These are phyloP conservation scores for Diorhabda carinulata DNA, from an alignment of 1,140 invertebrate species.

Conservation along the genomic window DNA sequence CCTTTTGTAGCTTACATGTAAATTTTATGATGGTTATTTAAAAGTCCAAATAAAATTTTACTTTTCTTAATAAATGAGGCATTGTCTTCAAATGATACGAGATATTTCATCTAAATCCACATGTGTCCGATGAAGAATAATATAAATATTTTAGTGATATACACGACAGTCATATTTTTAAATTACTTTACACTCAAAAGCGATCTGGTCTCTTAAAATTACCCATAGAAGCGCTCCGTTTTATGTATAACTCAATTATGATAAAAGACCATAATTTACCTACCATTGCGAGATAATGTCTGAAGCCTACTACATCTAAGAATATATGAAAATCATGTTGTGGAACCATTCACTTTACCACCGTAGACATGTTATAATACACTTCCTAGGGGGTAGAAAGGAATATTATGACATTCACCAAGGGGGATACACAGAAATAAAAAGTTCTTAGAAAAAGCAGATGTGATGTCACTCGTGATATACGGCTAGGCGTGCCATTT, in stretches of 20 bases:
- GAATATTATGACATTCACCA: slow-evolving; percentile 43
- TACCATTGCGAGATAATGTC: slow-evolving; percentile 12
- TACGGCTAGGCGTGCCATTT: slow-evolving; percentile 36
- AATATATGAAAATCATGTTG: slow-evolving; percentile 27
- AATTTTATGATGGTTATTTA: too few relatives aligned
- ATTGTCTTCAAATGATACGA: too few relatives aligned
- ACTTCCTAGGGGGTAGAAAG: slow-evolving; percentile 36
- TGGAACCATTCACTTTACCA: slow-evolving; percentile 35
- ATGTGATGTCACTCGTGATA: slow-evolving; percentile 36
- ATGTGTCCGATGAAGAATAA: too few relatives aligned
- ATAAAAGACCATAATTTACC: slow-evolving; percentile 16
- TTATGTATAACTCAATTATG: slow-evolving; percentile 15
- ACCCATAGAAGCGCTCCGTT: background rate
- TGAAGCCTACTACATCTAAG: slow-evolving; percentile 17
- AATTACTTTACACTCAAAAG: too few relatives aligned
- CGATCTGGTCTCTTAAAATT: too few relatives aligned
- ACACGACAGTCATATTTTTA: too few relatives aligned
- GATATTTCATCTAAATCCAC: too few relatives aligned
- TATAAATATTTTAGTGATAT: too few relatives aligned
- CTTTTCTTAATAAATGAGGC: too few relatives aligned
- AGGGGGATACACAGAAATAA: slow-evolving; percentile 30
- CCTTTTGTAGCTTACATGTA: too few relatives aligned
- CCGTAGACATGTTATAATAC: slow-evolving; percentile 33
- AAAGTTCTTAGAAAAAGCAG: slow-evolving; percentile 29
- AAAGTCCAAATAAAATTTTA: too few relatives aligned